Evolutionary conservation across 1,140 invertebrate genomes (phyloP).

Genomic region (Platyura marginata): DNA sequence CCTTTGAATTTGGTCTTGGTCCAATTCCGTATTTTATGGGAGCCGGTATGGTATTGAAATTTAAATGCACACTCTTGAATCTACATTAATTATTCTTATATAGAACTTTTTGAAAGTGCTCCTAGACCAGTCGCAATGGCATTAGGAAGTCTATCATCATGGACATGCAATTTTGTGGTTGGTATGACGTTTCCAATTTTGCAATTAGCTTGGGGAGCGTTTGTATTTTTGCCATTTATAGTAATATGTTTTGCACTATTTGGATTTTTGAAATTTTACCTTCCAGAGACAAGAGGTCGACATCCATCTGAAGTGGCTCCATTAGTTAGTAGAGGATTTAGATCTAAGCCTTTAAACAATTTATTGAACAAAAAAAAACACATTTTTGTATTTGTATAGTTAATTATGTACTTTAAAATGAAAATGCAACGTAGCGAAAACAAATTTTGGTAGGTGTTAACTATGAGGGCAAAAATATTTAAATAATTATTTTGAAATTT

Average conservation of each 20-base stretch:
- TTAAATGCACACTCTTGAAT: too few relatives aligned
- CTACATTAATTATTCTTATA: too few relatives aligned
- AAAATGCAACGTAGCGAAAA: too few relatives aligned
- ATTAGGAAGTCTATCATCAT: slow-evolving; percentile 73
- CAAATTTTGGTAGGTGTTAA: too few relatives aligned
- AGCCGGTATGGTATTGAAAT: slow-evolving; percentile 21
- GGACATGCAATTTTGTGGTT: slow-evolving; percentile 78
- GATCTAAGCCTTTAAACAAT: too few relatives aligned
- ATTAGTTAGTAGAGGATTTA: slow-evolving; percentile 27
- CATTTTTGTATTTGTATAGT: too few relatives aligned
- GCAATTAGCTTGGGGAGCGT: slow-evolving; percentile 38
- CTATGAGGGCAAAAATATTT: too few relatives aligned
- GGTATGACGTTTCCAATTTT: slow-evolving; percentile 61
- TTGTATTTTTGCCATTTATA: slow-evolving; percentile 53
- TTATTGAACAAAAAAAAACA: too few relatives aligned
- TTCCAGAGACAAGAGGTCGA: slow-evolving; percentile 50
- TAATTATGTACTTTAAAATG: too few relatives aligned
- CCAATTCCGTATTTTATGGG: slow-evolving; percentile 83
- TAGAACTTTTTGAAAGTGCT: slow-evolving; percentile 74
- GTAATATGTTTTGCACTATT: slow-evolving; percentile 34
- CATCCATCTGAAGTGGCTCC: slow-evolving; percentile 38
- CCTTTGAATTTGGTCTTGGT: slow-evolving; percentile 66
- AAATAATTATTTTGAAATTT: too few relatives aligned
- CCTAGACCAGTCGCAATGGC: slow-evolving; percentile 71
- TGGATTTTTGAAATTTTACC: slow-evolving; percentile 41